phyloP scores from a whole-genome alignment of 2,113 vertebrate genomes.

The Erpornis zantholeuca region DNA sequence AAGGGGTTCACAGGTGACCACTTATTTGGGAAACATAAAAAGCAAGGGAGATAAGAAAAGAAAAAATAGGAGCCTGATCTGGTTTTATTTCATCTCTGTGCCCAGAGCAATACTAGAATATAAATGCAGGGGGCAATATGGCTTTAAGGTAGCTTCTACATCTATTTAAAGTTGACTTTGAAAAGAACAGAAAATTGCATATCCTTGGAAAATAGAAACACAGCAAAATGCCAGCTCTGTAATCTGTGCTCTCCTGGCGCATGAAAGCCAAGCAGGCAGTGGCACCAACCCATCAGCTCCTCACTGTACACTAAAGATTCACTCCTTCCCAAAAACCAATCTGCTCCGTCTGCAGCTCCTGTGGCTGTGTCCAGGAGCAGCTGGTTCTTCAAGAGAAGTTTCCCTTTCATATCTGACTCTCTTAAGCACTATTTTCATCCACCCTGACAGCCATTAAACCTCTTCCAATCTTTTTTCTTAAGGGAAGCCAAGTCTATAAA shows the following conservation, averaged over 20 bases:
- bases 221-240: not conserved
- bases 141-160: conserved; percentile 4
- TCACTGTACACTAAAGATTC: not conserved
- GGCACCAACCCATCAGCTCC: not conserved
- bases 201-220: not conserved
- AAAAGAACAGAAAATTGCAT: not conserved
- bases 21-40: not conserved
- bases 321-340: not conserved
- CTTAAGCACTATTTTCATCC: not conserved
- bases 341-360: not conserved
- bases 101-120: conserved; percentile 17
- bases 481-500: not conserved
- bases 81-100: not conserved
- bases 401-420: not conserved
- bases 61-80: not conserved
- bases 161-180: not conserved
- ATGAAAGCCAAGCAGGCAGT: not conserved
- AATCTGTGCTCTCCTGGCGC: not conserved
- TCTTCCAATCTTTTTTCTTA: not conserved
- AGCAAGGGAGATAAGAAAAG: not conserved
- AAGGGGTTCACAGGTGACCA: not conserved
- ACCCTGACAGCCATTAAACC: not conserved
- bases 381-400: not conserved
- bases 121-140: conserved; percentile 50
- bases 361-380: not conserved